Evolutionary conservation across 2,113 vertebrate genomes (phyloP), one percentile per base, ranked within the genome.

Genomic region (Macroglossus sobrinus): DNA sequence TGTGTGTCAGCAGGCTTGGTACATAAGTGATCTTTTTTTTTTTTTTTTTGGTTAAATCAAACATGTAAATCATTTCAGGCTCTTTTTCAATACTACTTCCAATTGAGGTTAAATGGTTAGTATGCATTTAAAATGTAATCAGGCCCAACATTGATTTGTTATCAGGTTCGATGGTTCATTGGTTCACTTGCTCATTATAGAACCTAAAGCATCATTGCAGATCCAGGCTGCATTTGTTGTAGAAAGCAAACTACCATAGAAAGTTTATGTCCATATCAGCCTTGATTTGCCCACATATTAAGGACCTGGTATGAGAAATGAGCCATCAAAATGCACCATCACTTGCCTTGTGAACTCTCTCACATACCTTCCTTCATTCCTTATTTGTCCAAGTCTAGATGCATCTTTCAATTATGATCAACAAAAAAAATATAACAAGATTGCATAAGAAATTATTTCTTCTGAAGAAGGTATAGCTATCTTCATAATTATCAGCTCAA

Each of bases 101-200:
- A 91, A 63, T 63, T 93, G 91, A 93, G 74, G 89, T 95, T 96
- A 96, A 97, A 97, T 89, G 74, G 93, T 95, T 97, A 97, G 96
- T 97, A 93, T 85, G 78, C 81, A 93, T 96, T 97, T 97, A 96
- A 97, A 96, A 93, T 97, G 91, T 78, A 96, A 96, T 97, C 96
- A 97, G 61, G 22, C 22, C 85, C 38, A 84, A 97, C 88, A 94
- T 22, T 91, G 53, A 96, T 97, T 97, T 89, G 97, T 97, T 96
- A 96, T 95, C 74, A 95, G 79, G 82, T 93, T 97, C 92, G 91
- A 10, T 85, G 84, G 75, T 85, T 96, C 89, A 81, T 84, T 8
- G 43, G 78, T 79, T 97, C 38, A 68, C 40, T 95, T 16, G 66
- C 81, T 94, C 84, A 72, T 95, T 93, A 86, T 69, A 38, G 4